Conservation (phyloP, 2,888 invertebrate genomes). For the Chrysolina haemoptera region DNA sequence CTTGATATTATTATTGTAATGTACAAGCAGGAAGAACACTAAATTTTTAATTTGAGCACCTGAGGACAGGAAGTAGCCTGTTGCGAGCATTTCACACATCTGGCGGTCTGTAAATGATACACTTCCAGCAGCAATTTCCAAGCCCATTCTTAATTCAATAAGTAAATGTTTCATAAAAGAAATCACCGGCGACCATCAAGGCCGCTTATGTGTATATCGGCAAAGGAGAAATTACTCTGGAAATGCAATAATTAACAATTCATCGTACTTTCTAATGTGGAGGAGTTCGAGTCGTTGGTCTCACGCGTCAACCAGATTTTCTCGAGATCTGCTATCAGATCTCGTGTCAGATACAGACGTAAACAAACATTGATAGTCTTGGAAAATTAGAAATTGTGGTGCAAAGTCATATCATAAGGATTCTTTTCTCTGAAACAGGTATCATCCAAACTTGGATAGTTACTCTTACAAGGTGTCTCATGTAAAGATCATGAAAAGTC, state of each 20-base stretch:
- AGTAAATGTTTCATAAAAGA: background rate
- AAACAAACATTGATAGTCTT: constrained; percentile 1
- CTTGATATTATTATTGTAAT: background rate
- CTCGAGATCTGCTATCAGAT: background rate
- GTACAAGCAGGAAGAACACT: constrained; percentile 12
- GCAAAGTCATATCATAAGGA: background rate
- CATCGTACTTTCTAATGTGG: constrained; percentile 51
- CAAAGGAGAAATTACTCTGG: constrained; percentile 47
- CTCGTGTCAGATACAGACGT: background rate
- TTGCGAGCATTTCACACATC: constrained; percentile 13
- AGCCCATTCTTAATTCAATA: constrained; percentile 2
- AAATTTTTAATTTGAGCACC: background rate
- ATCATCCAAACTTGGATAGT: background rate
- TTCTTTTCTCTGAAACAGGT: background rate
- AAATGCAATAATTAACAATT: constrained; percentile 44
- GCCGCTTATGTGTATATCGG: constrained; percentile 12
- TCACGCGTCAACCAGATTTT: constrained; percentile 24
- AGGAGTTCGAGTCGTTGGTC: constrained; percentile 41
- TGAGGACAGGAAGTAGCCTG: constrained; percentile 9
- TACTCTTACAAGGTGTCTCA: too few relatives aligned
- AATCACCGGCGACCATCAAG: constrained; percentile 3
- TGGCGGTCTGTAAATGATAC: constrained; percentile 8
- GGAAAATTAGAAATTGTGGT: background rate
- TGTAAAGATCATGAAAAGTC: too few relatives aligned
- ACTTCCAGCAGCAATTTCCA: background rate